These are phyloP conservation scores for Tanytarsus gracilentus DNA, from an alignment of 2,888 invertebrate species.

Conservation along the genomic window DNA sequence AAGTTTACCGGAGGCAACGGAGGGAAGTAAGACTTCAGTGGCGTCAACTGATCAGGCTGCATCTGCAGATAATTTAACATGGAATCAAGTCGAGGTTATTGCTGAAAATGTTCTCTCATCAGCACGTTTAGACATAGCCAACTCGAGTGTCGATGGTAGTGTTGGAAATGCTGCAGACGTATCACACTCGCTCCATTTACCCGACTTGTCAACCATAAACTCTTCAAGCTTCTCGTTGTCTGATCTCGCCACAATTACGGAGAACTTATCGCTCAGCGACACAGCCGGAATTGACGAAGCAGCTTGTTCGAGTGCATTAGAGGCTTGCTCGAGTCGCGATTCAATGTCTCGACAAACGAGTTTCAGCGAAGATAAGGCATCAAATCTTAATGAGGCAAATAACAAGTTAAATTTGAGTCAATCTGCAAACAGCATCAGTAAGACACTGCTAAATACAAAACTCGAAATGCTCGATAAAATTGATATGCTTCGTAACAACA, in stretches of 20 bases:
- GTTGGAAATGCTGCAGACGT: conserved; percentile 34
- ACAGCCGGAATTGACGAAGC: conserved; percentile 54
- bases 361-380: conserved; percentile 47
- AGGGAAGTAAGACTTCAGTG: conserved; percentile 57
- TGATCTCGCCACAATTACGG: conserved; percentile 81
- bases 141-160: conserved; percentile 48
- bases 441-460: conserved; percentile 42
- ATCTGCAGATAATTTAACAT: conserved; percentile 84
- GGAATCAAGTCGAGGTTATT: conserved; percentile 79
- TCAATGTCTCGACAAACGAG: conserved; percentile 38
- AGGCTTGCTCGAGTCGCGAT: conserved; percentile 40
- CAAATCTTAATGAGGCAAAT: conserved; percentile 40
- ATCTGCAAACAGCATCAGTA: conserved; percentile 39
- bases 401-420: conserved; percentile 43
- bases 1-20: conserved; percentile 83
- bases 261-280: conserved; percentile 60
- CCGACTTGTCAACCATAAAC: conserved; percentile 62
- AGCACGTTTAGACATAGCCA: conserved; percentile 60
- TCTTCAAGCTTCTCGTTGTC: conserved; percentile 49
- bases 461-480: conserved; percentile 58
- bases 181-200: conserved; percentile 51
- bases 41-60: conserved; percentile 94
- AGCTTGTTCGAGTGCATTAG: conserved; percentile 36
- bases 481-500: conserved; percentile 63
- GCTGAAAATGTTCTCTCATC: conserved; percentile 72